These are phyloP conservation scores for Aradophagus sp. DNA, from an alignment of 1,140 invertebrate genomes.

Conservation along the genomic window DNA sequence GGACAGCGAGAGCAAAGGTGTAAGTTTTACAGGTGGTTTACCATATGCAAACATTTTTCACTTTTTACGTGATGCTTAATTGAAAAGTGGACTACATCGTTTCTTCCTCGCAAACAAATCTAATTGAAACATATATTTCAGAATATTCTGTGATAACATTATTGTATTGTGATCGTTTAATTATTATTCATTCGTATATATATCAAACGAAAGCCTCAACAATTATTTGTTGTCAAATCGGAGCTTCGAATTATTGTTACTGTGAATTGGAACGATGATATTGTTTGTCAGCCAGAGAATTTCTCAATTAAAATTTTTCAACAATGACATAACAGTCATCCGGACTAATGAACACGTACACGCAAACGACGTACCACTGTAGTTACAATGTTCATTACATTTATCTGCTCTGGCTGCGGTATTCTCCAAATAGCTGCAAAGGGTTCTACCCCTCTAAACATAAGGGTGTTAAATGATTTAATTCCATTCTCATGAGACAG, in stretches of 20 bases:
- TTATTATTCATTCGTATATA: no score
- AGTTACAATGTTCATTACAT: conserved; percentile 73
- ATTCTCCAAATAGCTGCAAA: conserved; percentile 64
- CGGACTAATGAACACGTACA: conserved; percentile 62
- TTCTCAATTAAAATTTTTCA: conserved; percentile 57
- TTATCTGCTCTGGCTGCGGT: conserved; percentile 67
- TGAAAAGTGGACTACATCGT: no score
- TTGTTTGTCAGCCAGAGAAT: conserved; percentile 30
- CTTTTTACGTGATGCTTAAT: no score
- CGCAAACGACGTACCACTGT: conserved; percentile 55
- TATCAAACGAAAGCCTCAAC: no score
- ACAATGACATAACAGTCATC: conserved; percentile 48
- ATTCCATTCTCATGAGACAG: conserved; percentile 69
- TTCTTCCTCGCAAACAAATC: no score
- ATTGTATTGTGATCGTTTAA: no score
- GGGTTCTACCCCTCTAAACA: conserved; percentile 69
- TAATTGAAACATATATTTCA: no score
- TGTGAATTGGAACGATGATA: conserved; percentile 25
- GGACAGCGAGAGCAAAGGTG: conserved; percentile 14
- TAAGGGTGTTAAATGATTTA: conserved; percentile 74
- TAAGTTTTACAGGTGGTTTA: conserved; percentile 23
- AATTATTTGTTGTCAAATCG: neutral
- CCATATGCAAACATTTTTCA: conserved; percentile 13
- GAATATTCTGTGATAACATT: no score
- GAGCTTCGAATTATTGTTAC: neutral